A percentile compares a stretch with the other conserved stretches of the same genome.
Evolutionary conservation across 2,797 vertebrate species (phyloP).

Genomic region (Micropoecilia bifurca): DNA sequence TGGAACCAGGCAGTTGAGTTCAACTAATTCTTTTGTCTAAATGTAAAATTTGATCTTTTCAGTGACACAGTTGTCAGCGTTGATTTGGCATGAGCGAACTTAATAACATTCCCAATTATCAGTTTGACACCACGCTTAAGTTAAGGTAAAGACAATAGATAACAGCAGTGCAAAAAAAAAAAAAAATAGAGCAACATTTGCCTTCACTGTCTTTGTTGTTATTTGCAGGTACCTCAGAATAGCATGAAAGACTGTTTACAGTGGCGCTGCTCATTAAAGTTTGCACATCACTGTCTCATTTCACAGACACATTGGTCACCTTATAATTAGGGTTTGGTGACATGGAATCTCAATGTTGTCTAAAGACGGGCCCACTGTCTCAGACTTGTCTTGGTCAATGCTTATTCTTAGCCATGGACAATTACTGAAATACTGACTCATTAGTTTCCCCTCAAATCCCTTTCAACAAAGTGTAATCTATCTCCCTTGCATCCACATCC

Average conservation of each 20-base stretch:
- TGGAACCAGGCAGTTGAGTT: neutral
- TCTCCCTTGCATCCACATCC: slow-evolving; percentile 77
- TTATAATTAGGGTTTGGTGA: slow-evolving; percentile 66
- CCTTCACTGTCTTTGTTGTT: slow-evolving; percentile 43
- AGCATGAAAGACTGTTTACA: slow-evolving; percentile 56
- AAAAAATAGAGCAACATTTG: slow-evolving; percentile 29
- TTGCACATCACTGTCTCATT: slow-evolving; percentile 41
- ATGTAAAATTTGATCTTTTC: neutral
- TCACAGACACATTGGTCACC: slow-evolving; percentile 61
- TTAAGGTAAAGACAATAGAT: slow-evolving; percentile 23
- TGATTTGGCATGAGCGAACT: slow-evolving; percentile 17
- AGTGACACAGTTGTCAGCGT: neutral
- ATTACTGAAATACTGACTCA: slow-evolving; percentile 75
- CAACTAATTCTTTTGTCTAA: neutral
- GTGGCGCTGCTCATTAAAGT: slow-evolving; percentile 61
- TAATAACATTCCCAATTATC: slow-evolving; percentile 21
- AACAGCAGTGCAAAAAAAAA: slow-evolving; percentile 23
- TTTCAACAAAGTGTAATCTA: slow-evolving; percentile 76
- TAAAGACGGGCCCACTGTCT: slow-evolving; percentile 56
- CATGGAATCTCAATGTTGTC: slow-evolving; percentile 51
- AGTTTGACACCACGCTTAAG: slow-evolving; percentile 21
- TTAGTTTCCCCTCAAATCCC: slow-evolving; percentile 76
- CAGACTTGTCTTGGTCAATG: slow-evolving; percentile 55
- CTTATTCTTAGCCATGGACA: slow-evolving; percentile 68
- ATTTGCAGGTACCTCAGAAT: slow-evolving; percentile 47